phyloP scores from a whole-genome alignment of 2,113 vertebrate genomes.

The Mesembrinibis cayennensis region DNA sequence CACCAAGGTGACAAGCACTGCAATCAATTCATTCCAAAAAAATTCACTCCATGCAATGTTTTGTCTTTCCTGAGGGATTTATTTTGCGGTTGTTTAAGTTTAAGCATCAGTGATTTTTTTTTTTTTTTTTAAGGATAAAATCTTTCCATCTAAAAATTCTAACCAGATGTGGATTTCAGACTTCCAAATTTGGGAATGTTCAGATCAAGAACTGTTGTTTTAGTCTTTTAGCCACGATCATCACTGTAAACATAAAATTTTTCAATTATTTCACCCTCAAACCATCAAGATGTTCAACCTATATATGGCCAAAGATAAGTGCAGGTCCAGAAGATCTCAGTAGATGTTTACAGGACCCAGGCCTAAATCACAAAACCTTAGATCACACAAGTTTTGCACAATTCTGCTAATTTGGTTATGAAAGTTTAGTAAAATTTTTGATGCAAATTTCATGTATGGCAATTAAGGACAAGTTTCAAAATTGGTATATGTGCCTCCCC shows the following conservation, averaged over 20 bases:
- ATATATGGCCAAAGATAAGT: background rate
- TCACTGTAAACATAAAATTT: background rate
- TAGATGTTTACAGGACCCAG: background rate
- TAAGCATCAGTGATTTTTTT: background rate
- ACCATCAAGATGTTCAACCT: background rate
- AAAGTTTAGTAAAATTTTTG: background rate
- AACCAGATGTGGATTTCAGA: slow-evolving; percentile 59
- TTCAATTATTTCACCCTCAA: background rate
- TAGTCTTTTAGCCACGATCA: background rate
- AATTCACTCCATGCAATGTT: background rate
- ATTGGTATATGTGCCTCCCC: background rate
- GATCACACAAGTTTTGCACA: background rate
- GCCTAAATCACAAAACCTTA: background rate
- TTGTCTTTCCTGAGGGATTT: background rate
- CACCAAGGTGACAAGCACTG: background rate
- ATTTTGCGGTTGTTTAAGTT: background rate
- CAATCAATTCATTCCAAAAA: background rate
- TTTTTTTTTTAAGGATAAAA: background rate
- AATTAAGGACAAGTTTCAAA: background rate
- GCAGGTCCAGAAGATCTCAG: background rate
- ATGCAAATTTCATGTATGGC: background rate
- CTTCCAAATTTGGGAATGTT: slow-evolving; percentile 62
- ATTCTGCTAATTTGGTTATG: background rate
- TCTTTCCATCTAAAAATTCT: slow-evolving; percentile 49
- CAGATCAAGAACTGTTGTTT: slow-evolving; percentile 10